A percentile compares a stretch with the other conserved stretches of the same genome.
Conservation (phyloP, 2,113 vertebrate genomes). For the Bagarius yarrelli region DNA sequence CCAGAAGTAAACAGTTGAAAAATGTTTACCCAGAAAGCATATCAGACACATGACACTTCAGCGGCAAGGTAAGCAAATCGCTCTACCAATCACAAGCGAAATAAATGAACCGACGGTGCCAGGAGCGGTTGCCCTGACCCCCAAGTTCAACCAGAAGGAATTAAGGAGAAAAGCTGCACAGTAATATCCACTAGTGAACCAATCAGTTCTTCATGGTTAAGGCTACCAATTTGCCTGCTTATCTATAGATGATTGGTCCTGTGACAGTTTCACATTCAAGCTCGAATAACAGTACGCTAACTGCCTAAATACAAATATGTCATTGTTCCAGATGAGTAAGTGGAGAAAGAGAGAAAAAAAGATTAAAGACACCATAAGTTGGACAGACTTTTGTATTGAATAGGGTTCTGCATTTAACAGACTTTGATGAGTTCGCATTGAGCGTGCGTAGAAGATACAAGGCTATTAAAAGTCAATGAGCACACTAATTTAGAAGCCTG, state of each 20-base stretch:
- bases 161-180: slow-evolving; percentile 25
- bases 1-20: not conserved
- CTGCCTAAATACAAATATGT: slow-evolving; percentile 44
- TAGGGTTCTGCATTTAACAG: slow-evolving; percentile 28
- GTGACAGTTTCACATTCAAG: slow-evolving; percentile 35
- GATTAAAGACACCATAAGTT: slow-evolving; percentile 14
- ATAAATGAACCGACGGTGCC: slow-evolving; percentile 18
- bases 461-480: slow-evolving; percentile 44
- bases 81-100: slow-evolving; percentile 33
- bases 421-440: slow-evolving; percentile 26
- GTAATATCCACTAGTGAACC: slow-evolving; percentile 31
- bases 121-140: slow-evolving; percentile 17
- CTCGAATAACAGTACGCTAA: slow-evolving; percentile 35
- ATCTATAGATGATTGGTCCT: slow-evolving; percentile 41
- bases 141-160: slow-evolving; percentile 30
- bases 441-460: slow-evolving; percentile 15
- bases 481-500: slow-evolving; percentile 42
- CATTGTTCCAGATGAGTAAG: slow-evolving; percentile 27
- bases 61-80: not conserved
- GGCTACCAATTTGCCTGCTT: slow-evolving; percentile 41
- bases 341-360: slow-evolving; percentile 30
- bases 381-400: slow-evolving; percentile 10
- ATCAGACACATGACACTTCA: not conserved
- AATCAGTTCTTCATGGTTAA: slow-evolving; percentile 44
- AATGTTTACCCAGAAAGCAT: not conserved